Percentiles rank a stretch among this genome's conserved stretches.
phyloP scores from a whole-genome alignment of 2,797 vertebrate species.

The Bradypodion ventrale region DNA sequence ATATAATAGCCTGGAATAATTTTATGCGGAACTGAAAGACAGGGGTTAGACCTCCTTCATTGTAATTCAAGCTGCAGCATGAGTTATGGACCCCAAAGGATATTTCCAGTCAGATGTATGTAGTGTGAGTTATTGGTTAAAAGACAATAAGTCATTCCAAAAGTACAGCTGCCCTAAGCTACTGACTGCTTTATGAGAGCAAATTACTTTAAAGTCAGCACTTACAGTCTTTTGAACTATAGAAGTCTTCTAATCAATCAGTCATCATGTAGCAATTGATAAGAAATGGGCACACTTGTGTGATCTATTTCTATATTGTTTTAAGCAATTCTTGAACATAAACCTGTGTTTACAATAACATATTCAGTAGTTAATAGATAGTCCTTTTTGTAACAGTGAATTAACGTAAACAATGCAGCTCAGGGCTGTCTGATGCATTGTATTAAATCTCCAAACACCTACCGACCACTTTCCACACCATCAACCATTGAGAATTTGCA shows the following conservation, averaged over 20 bases:
- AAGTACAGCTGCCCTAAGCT: conserved; percentile 29
- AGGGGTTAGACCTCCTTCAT: conserved; percentile 51
- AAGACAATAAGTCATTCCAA: conserved; percentile 50
- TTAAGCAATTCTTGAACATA: conserved; percentile 11
- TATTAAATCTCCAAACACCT: neutral
- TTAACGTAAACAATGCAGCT: neutral
- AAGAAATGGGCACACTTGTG: neutral
- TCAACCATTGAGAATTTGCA: neutral
- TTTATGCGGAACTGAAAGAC: conserved; percentile 40
- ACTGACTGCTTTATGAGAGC: neutral
- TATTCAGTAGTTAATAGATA: neutral
- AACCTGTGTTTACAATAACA: neutral
- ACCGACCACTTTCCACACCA: neutral
- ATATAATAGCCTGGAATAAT: conserved; percentile 34
- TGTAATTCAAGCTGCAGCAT: conserved; percentile 40
- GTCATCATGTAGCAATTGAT: conserved; percentile 15
- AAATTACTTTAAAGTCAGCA: conserved; percentile 6
- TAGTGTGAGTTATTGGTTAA: neutral
- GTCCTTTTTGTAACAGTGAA: neutral
- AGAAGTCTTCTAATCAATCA: conserved; percentile 27
- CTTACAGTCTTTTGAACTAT: conserved; percentile 31
- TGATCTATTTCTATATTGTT: neutral
- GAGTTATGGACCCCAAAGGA: conserved; percentile 51
- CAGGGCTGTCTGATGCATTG: neutral
- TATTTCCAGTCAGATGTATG: conserved; percentile 55